Conservation (phyloP, 2,113 vertebrate species). For the Malurus alboscapulatus region DNA sequence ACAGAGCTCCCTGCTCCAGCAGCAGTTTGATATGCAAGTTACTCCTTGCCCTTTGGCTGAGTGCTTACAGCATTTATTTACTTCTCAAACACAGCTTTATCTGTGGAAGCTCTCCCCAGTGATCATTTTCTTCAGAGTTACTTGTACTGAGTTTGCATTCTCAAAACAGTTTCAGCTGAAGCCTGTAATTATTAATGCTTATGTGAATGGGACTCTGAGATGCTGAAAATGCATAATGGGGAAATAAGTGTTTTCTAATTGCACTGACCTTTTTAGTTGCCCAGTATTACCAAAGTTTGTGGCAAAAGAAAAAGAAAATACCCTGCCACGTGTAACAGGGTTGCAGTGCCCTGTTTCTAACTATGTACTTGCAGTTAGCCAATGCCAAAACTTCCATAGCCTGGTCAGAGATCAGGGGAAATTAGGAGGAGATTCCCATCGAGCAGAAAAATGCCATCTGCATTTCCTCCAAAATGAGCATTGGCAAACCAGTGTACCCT, state of each 20-base stretch:
- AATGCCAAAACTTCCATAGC: background rate
- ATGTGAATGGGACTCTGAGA: background rate
- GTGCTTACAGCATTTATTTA: background rate
- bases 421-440: background rate
- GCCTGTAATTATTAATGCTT: background rate
- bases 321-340: background rate
- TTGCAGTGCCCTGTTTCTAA: background rate
- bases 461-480: background rate
- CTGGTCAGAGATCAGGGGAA: background rate
- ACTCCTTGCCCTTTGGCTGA: background rate
- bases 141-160: background rate
- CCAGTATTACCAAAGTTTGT: background rate
- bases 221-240: background rate
- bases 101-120: background rate
- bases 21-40: background rate
- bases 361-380: background rate
- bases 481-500: rapidly evolving
- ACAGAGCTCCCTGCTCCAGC: background rate
- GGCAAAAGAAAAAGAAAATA: background rate
- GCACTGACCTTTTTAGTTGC: background rate
- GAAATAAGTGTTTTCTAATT: background rate
- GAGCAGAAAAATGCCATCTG: background rate
- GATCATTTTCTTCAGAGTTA: background rate
- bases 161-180: background rate
- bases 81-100: background rate